Conservation (phyloP, 2,113 vertebrate genomes). For the Phalacrocorax aristotelis region DNA sequence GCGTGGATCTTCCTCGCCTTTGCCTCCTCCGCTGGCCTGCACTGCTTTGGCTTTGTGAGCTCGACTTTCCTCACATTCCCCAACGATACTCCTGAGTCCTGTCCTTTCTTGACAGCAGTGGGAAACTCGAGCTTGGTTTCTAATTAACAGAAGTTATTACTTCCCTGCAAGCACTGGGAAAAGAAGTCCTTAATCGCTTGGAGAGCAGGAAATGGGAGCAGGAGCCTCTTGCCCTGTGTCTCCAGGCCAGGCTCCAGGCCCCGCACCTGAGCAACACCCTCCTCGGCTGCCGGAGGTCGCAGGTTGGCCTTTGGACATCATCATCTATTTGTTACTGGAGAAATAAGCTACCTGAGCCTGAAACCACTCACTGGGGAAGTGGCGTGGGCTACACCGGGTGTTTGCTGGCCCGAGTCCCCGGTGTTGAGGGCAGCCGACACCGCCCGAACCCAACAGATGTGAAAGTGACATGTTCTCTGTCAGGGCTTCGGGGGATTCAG, state of each 20-base stretch:
- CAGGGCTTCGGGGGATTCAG: not conserved
- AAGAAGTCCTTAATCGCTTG: not conserved
- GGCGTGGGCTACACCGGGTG: accelerated
- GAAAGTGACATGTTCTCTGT: not conserved
- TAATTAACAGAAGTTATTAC: not conserved
- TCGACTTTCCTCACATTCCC: not conserved
- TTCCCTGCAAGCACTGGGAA: not conserved
- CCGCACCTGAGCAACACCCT: not conserved
- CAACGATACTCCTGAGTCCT: not conserved
- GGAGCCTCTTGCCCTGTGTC: accelerated
- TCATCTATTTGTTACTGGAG: not conserved
- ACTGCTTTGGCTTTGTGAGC: not conserved
- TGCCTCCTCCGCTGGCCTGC: not conserved
- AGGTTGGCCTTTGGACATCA: not conserved
- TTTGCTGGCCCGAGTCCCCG: not conserved
- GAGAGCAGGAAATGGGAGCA: not conserved
- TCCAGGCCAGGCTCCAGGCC: not conserved
- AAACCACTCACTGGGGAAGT: not conserved
- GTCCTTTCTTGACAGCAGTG: not conserved
- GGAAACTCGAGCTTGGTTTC: not conserved
- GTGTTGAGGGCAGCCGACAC: not conserved
- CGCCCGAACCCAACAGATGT: accelerated
- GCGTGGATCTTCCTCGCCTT: not conserved
- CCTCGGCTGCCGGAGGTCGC: not conserved
- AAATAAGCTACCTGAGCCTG: not conserved